A percentile compares a stretch with the other conserved stretches of the same genome.
Evolutionary conservation across 2,888 invertebrate genomes (phyloP).

Genomic region (Atherix ibis): DNA sequence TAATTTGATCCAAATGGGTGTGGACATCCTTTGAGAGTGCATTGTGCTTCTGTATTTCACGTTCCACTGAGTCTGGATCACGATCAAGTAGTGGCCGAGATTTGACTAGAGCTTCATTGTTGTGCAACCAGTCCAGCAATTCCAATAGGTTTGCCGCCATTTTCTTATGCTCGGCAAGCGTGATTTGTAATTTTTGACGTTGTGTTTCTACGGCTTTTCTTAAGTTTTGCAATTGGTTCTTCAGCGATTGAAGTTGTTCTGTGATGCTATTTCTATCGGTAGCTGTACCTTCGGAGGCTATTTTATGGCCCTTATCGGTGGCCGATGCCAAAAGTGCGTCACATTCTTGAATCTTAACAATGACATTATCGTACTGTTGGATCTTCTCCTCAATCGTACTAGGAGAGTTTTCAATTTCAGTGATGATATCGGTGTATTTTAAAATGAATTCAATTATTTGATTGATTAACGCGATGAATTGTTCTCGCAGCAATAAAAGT

Average conservation of each 20-base stretch:
- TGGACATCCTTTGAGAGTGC: constrained; percentile 52
- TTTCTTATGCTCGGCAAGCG: constrained; percentile 77
- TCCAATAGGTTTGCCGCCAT: constrained; percentile 67
- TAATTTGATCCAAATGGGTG: constrained; percentile 50
- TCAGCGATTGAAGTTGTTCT: constrained; percentile 71
- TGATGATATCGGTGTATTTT: constrained; percentile 70
- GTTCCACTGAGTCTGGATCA: constrained; percentile 62
- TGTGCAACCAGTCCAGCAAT: constrained; percentile 68
- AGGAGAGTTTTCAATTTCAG: constrained; percentile 71
- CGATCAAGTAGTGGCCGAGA: constrained; percentile 68
- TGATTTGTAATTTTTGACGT: constrained; percentile 72
- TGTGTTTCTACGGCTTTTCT: constrained; percentile 71
- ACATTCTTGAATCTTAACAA: constrained; percentile 75
- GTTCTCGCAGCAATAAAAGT: constrained; percentile 65
- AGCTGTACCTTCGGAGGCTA: constrained; percentile 76
- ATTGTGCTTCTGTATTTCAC: constrained; percentile 62
- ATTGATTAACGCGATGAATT: constrained; percentile 70
- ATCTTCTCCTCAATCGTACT: constrained; percentile 75
- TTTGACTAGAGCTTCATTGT: constrained; percentile 64
- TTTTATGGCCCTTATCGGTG: constrained; percentile 83
- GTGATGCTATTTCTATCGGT: constrained; percentile 77
- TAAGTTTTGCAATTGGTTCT: constrained; percentile 65
- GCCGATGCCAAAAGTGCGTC: constrained; percentile 77
- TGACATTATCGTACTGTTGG: constrained; percentile 70
- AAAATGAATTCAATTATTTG: constrained; percentile 78